These are phyloP conservation scores for Choreutis nemorana DNA, from an alignment of 2,888 invertebrate genomes.

Conservation along the genomic window DNA sequence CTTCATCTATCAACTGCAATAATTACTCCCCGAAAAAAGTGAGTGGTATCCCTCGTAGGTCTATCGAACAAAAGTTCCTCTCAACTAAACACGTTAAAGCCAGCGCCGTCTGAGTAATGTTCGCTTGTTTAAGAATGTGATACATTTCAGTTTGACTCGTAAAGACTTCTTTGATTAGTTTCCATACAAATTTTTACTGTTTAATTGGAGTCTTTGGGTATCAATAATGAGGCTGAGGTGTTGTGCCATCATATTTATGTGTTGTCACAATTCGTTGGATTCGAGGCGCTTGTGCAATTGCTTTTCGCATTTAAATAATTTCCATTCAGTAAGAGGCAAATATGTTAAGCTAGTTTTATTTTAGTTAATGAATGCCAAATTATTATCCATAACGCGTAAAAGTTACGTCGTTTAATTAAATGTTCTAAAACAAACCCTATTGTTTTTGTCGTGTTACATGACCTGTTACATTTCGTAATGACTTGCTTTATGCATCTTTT, in stretches of 20 bases:
- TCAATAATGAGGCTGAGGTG: too few relatives aligned
- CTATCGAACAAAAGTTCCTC: conserved; percentile 53
- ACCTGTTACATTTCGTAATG: conserved; percentile 27
- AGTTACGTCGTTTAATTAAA: too few relatives aligned
- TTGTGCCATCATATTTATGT: conserved; percentile 16
- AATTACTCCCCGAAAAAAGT: conserved; percentile 44
- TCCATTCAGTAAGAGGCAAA: conserved; percentile 36
- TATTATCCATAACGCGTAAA: conserved; percentile 34
- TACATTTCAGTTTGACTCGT: too few relatives aligned
- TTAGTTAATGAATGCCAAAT: conserved; percentile 60
- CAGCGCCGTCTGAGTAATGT: conserved; percentile 43
- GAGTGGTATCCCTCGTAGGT: conserved; percentile 57
- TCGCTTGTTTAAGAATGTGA: too few relatives aligned
- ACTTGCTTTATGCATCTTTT: conserved; percentile 36
- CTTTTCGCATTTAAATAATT: conserved; percentile 45
- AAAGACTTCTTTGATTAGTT: too few relatives aligned
- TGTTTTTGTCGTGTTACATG: conserved; percentile 25
- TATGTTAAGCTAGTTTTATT: conserved; percentile 39
- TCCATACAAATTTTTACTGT: too few relatives aligned
- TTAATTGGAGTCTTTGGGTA: too few relatives aligned
- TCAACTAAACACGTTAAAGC: conserved; percentile 52
- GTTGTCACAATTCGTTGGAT: conserved; percentile 11
- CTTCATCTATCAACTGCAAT: conserved; percentile 55
- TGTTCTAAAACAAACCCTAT: conserved; percentile 4
- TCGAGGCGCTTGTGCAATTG: conserved; percentile 21